phyloP scores from a whole-genome alignment of 2,888 invertebrate genomes.

The Epistrophe eligans region DNA sequence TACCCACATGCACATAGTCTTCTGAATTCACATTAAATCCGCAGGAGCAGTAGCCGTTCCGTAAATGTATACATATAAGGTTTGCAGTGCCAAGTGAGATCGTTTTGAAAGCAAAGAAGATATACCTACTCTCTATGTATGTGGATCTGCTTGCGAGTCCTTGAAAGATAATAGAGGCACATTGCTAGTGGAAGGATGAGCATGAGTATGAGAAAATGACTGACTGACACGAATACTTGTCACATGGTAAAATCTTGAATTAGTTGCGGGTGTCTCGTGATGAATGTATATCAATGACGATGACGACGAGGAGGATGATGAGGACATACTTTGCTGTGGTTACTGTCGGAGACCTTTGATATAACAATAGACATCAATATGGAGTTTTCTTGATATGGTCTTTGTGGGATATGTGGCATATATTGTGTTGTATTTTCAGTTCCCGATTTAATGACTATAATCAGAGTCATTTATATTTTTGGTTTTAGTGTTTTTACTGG shows the following conservation, averaged over 20 bases:
- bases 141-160: constrained; percentile 30
- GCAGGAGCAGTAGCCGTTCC: background rate
- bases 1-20: background rate
- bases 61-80: constrained; percentile 4
- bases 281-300: constrained; percentile 45
- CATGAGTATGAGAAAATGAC: background rate
- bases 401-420: background rate
- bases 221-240: constrained; percentile 68
- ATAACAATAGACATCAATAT: constrained; percentile 46
- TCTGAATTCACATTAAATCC: constrained; percentile 26
- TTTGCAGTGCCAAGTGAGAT: constrained; percentile 25
- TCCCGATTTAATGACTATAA: background rate
- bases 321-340: constrained; percentile 34
- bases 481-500: background rate
- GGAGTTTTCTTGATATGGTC: constrained; percentile 31
- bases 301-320: constrained; percentile 36
- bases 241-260: constrained; percentile 64
- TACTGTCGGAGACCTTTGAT: constrained; percentile 33
- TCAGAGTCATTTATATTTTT: background rate
- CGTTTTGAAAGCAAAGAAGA: constrained; percentile 11
- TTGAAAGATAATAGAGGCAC: constrained; percentile 21
- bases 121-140: background rate
- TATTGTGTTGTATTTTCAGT: background rate
- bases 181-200: background rate
- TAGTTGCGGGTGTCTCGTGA: constrained; percentile 56